Conservation (phyloP, 2,797 vertebrate species). For the Gambelia wislizenii region DNA sequence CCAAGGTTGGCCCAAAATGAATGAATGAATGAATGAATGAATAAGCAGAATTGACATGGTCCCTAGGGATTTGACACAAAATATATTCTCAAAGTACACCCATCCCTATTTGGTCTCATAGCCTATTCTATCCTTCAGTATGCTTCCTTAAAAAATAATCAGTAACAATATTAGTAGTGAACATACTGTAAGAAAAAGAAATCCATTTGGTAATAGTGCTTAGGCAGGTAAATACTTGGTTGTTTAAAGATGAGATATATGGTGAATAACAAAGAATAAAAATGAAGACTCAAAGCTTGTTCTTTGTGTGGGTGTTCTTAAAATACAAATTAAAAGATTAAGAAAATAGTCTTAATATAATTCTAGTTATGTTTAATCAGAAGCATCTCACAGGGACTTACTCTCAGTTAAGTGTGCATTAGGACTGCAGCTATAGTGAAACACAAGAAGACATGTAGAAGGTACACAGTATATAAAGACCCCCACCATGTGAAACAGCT, state of each 20-base stretch:
- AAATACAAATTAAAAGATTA: not conserved
- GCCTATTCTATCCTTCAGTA: not conserved
- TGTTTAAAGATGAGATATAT: not conserved
- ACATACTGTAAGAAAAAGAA: constrained; percentile 34
- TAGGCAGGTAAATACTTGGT: constrained; percentile 20
- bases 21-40: not conserved
- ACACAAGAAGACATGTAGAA: not conserved
- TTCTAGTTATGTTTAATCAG: not conserved
- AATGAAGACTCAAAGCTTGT: constrained; percentile 37
- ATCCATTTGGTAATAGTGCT: constrained; percentile 15
- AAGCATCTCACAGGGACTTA: too few relatives aligned
- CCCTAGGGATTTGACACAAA: not conserved
- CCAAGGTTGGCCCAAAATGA: not conserved
- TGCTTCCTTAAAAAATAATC: not conserved
- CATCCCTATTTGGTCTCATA: not conserved
- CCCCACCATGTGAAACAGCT: not conserved
- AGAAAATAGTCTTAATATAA: not conserved
- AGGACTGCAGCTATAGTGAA: not conserved
- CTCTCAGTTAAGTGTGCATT: too few relatives aligned
- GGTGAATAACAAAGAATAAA: constrained; percentile 26
- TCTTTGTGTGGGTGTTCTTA: not conserved
- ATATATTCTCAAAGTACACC: not conserved
- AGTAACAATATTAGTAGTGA: constrained; percentile 22
- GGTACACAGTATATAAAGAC: not conserved
- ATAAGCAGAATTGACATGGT: not conserved